Evolutionary conservation across 2,888 invertebrate species (phyloP).

Genomic region (Pterostichus niger): DNA sequence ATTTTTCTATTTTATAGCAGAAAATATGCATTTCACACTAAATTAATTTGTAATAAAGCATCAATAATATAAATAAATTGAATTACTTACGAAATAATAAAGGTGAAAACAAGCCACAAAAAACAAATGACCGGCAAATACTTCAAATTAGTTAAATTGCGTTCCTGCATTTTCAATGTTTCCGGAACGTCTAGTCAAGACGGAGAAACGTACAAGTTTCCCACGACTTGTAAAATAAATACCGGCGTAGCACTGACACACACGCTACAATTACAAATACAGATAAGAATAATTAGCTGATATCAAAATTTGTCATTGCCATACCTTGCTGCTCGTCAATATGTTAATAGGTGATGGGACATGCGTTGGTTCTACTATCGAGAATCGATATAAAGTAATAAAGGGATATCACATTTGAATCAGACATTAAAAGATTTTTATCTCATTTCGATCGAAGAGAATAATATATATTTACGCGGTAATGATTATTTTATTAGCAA

Average conservation of each 20-base stretch:
- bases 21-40: no score
- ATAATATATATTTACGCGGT: background rate
- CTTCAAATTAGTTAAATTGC: constrained; percentile 17
- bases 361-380: background rate
- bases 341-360: constrained; percentile 1
- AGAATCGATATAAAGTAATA: constrained; percentile 30
- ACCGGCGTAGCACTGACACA: background rate
- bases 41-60: no score
- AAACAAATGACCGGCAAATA: constrained; percentile 51
- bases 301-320: constrained; percentile 35
- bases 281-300: constrained; percentile 30
- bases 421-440: constrained; percentile 1
- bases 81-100: constrained; percentile 59
- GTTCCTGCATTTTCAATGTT: constrained; percentile 41
- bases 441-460: background rate
- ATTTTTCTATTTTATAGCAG: no score
- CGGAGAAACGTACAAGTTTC: background rate
- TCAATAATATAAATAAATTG: constrained; percentile 3
- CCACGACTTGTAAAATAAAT: background rate
- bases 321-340: background rate
- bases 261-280: background rate
- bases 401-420: background rate
- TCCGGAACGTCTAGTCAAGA: background rate
- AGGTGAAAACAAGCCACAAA: constrained; percentile 46
- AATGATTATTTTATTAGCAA: no score